Evolutionary conservation across 2,888 invertebrate genomes (phyloP), one percentile per base, ranked within the genome.

Genomic region (Empis livida): DNA sequence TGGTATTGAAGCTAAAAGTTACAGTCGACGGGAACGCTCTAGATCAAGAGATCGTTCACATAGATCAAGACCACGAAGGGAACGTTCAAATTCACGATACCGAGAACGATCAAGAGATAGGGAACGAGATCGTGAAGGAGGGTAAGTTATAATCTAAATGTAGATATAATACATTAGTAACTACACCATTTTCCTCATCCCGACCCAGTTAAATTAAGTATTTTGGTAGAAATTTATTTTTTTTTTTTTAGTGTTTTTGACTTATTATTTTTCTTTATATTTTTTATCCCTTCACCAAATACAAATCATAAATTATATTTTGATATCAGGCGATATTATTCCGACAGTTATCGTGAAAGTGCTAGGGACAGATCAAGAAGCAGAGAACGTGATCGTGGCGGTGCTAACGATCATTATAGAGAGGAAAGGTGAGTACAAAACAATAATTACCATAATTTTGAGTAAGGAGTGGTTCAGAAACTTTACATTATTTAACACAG

Each of bases 1-100:
- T 67, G 96, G 96, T 43, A 94, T 99, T 13, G 97, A 99, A 73
- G 88, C 91, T 35, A 99, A 99, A 72, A 94, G 94, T 57, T 96
- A 96, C 66, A 91, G 90, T 32, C 72, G 84, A 42, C 73, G 82
- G 58, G 82, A 82, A 67, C 65, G 79, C 46, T 73, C 70, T 13
- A 62, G 73, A 39, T 73, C 73, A 2, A 62, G 73, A 39, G 73
- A 73, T 50, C 62, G 73, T 43, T 68, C 72, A 16, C 72, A 73
- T 59, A 63, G 71, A 44, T 62, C 63, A 45, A 60, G 71, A 2
- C 68, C 67, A 38, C 61, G 71, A 9, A 59, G 71, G 1, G 71
- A 71, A 40, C 61, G 71, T 46, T 71, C 71, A 1, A 71, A 76
- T 11, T 78, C 78, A 0, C 68, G 79, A 60, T 80, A 84, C 61